phyloP scores from a whole-genome alignment of 1,140 invertebrate species.

The Platorchestia sp. region DNA sequence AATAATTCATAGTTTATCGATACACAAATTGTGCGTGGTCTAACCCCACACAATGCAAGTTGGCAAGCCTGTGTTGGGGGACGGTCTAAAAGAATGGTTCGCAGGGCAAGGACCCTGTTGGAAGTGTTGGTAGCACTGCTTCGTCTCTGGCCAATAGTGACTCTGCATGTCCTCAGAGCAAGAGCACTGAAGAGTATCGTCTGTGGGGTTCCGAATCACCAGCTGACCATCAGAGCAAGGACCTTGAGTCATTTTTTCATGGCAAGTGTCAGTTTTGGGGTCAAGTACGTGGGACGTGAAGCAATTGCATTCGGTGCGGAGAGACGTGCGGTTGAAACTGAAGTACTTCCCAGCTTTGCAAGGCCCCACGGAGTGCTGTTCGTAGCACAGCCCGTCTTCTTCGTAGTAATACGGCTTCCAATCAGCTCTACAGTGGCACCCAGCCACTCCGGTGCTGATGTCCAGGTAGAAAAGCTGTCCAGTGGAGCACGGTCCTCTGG shows the following conservation, averaged over 20 bases:
- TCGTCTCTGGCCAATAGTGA: conserved; percentile 67
- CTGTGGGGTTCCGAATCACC: conserved; percentile 61
- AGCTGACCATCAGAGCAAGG: conserved; percentile 68
- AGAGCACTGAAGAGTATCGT: conserved; percentile 65
- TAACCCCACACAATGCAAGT: conserved; percentile 68
- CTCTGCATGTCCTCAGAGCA: conserved; percentile 65
- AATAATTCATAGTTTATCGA: neutral
- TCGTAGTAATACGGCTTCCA: conserved; percentile 69
- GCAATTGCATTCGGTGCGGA: conserved; percentile 68
- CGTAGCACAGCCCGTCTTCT: conserved; percentile 67
- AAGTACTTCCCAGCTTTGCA: conserved; percentile 69
- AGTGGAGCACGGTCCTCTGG: conserved; percentile 68
- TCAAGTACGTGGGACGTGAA: conserved; percentile 69
- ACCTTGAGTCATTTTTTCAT: conserved; percentile 68
- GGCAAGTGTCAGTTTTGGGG: conserved; percentile 67
- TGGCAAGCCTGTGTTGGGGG: conserved; percentile 62
- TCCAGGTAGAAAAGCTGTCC: conserved; percentile 69
- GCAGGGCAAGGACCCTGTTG: conserved; percentile 68
- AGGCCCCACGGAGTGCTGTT: conserved; percentile 69
- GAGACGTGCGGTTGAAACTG: conserved; percentile 68
- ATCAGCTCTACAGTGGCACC: conserved; percentile 67
- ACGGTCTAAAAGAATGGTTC: conserved; percentile 67
- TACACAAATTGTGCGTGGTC: neutral
- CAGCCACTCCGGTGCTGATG: conserved; percentile 66
- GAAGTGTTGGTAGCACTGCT: conserved; percentile 68